These are phyloP conservation scores for Sebastes baramenuke DNA, from an alignment of 2,797 vertebrate genomes.

Conservation along the genomic window DNA sequence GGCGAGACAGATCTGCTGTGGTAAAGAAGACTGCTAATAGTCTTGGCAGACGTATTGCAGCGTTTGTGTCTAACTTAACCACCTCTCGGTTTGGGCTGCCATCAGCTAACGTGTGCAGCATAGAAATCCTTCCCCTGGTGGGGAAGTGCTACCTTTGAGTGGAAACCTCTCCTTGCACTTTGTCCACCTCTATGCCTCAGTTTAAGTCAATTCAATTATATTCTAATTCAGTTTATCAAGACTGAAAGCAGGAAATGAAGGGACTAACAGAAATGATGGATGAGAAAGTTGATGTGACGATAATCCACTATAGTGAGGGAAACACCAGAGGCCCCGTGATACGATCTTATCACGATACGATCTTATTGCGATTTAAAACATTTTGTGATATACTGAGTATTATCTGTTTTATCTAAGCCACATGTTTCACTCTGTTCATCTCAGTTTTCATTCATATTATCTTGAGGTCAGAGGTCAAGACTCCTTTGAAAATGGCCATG, in stretches of 20 bases:
- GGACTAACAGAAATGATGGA: neutral
- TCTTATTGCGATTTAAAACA: no score
- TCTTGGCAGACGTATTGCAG: constrained; percentile 8
- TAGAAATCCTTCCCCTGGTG: neutral
- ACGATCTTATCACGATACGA: no score
- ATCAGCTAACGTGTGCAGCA: neutral
- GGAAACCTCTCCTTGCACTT: neutral
- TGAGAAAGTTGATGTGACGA: neutral
- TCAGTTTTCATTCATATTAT: no score
- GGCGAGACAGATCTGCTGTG: constrained; percentile 9
- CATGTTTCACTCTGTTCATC: no score
- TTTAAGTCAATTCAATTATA: neutral
- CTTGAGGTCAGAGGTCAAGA: no score
- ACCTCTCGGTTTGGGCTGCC: constrained; percentile 19
- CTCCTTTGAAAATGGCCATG: no score
- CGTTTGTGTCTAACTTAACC: constrained; percentile 24
- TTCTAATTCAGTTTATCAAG: neutral
- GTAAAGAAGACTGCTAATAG: constrained; percentile 16
- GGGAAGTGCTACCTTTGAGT: neutral
- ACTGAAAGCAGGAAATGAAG: neutral
- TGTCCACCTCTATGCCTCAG: neutral
- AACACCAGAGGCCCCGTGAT: no score
- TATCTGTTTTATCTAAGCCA: no score
- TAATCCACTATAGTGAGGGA: neutral
- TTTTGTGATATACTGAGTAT: no score